Base-by-base conservation (phyloP, 2,888 invertebrate species). In the Callyntrura sp. region DNA sequence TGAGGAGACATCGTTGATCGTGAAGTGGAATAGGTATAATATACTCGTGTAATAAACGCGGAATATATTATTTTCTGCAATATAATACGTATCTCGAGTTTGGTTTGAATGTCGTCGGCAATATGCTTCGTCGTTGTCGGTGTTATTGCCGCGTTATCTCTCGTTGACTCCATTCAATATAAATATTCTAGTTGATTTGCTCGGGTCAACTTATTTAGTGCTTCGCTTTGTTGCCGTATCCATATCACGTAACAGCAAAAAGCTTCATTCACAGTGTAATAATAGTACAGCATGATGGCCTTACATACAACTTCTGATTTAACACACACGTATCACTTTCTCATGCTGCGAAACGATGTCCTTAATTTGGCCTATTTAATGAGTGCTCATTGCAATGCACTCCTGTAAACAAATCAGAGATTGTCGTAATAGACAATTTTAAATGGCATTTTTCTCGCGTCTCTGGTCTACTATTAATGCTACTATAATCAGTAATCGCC, bases 331-430 rank as follows among this genome's bases (percentile, higher is more conserved):
- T 78, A 85, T 88, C 62, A 81, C 76, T 83, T 88, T 88, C 88
- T 73, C 82, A 82, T 82, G 70, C 55, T 88, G 83, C 35, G 83
- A 88, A 88, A 28, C 78, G 45, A 76, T 65, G 83, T 88, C 83
- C 88, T 88, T 88, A 88, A 88, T 83, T 81, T 88, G 83, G 78
- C 83, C 83, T 78, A 88, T 60, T 83, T 83, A 83, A 62, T 62
- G 43, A 83, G 23, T 48, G 35, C 76, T 68, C 79, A n/a, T 81
- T 88, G 81, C 86, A 81, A 43, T 70, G 73, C 55, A 70, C 57
- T 81, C 28, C 62, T 81, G 87, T 82, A 48, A 82, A 28, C 70
- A 73, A 82, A 73, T 81, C 73, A 73, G 87, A 73, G 87, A 87
- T 82, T 87, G 87, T 57, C 87, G 68, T 48, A 62, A 85, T 51